Evolutionary conservation across 92 coral and sea anemone species (phyloP).

Genomic region (Paramuricea clavata): DNA sequence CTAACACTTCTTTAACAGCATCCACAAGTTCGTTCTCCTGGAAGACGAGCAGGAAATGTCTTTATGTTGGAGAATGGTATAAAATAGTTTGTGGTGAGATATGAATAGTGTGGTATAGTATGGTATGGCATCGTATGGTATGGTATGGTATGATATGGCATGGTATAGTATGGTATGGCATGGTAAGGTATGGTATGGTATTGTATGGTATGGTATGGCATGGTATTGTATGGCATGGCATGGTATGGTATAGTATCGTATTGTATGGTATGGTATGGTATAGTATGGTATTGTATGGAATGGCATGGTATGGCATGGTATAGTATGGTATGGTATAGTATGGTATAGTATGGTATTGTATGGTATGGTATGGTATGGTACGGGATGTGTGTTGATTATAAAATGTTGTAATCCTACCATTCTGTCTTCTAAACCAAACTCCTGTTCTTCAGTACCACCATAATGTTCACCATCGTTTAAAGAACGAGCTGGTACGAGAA

Average conservation of each 20-base stretch:
- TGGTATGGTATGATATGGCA: slow-evolving; percentile 13
- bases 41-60: background rate
- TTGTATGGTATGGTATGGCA: too few relatives aligned
- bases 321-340: background rate
- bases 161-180: slow-evolving; percentile 19
- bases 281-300: slow-evolving; percentile 14
- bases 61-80: background rate
- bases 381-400: background rate
- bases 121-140: slow-evolving; percentile 16
- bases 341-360: background rate
- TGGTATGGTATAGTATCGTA: background rate
- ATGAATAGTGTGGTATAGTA: background rate
- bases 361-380: background rate
- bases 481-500: slow-evolving; percentile 81
- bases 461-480: slow-evolving; percentile 87
- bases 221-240: background rate
- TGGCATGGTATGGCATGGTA: slow-evolving; percentile 5
- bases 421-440: slow-evolving; percentile 81
- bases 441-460: slow-evolving; percentile 90
- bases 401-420: slow-evolving; percentile 67
- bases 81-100: background rate
- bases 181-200: slow-evolving; percentile 14
- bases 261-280: slow-evolving; percentile 25
- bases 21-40: slow-evolving; percentile 89
- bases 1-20: slow-evolving; percentile 79